Base-by-base conservation (phyloP, 2,888 invertebrate species). In the Ornithoptera alexandrae region DNA sequence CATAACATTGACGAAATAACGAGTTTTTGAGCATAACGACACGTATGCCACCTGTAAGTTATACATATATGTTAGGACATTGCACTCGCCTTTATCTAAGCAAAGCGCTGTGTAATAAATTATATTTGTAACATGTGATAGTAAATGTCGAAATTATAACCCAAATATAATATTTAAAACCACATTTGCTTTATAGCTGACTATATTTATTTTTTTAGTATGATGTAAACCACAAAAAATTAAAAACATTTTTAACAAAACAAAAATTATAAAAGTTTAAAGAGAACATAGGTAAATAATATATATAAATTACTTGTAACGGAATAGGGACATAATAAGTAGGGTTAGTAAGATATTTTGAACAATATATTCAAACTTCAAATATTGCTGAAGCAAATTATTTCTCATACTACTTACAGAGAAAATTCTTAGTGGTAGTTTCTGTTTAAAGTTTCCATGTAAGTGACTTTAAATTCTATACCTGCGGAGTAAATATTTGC, bases 381-480 rank as follows among this genome's bases (percentile, higher is more conserved):
- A 53, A n/a, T 53, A n/a, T 53, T n/a, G 5, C 53, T n/a, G n/a
- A 53, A 53, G 18, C n/a, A n/a, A 53, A 12, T 2, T 18, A n/a
- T 53, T 6, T 53, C 5, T n/a, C 53, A 53, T 57, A 30, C 20
- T 59, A 18, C 30, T 68, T 39, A 68, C 59, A 53, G 68, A 64
- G 68, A 68, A 68, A 64, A 60, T 59, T 60, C 53, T 60, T 64
- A 64, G 50, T 64, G 46, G 15, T 24, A 50, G 59, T 68, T 64
- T 68, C 60, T 53, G 59, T 68, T 59, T 64, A 42, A 58, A 20
- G 59, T 64, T 60, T 22, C 24, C 22, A 59, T 53, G 64, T 42
- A 50, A 62, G 30, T 62, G 39, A 56, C 62, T 67, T 67, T 36
- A 68, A 59, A 53, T 63, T 46, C 30, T 42, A 30, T 59, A 53